These are phyloP conservation scores for Drosophila virilis DNA, from an alignment of 1,140 invertebrate species.

Conservation along the genomic window DNA sequence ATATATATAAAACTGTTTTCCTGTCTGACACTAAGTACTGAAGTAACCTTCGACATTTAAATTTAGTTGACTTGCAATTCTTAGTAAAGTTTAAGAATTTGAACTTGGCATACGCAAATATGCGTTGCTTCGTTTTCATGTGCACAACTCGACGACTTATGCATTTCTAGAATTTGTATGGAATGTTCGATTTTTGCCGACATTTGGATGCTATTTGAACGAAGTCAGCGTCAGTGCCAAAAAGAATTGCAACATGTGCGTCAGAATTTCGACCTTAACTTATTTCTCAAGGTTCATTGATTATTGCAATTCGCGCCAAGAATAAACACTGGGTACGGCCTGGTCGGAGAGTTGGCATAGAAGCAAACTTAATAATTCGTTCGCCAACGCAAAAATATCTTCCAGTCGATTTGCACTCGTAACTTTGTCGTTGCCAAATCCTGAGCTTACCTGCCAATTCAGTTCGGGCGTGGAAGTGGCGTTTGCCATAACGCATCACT, in stretches of 20 bases:
- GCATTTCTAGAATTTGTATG: not conserved
- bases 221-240: constrained; percentile 26
- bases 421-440: constrained; percentile 58
- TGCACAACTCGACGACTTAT: no score
- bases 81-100: no score
- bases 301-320: constrained; percentile 61
- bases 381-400: constrained; percentile 72
- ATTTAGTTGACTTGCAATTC: no score
- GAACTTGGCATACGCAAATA: no score
- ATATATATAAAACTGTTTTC: no score
- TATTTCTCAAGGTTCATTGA: constrained; percentile 68
- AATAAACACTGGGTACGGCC: constrained; percentile 49
- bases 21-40: no score
- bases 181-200: constrained; percentile 28
- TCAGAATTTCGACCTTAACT: constrained; percentile 66
- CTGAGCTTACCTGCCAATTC: constrained; percentile 23
- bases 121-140: no score
- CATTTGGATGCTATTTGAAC: constrained; percentile 30
- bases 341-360: constrained; percentile 13
- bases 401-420: constrained; percentile 72
- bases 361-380: constrained; percentile 65
- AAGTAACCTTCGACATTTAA: no score
- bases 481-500: constrained; percentile 73
- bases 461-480: constrained; percentile 12
- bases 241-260: constrained; percentile 40